These are phyloP conservation scores for Peromyscus californicus DNA, from an alignment of 2,113 vertebrate species.

Conservation along the genomic window DNA sequence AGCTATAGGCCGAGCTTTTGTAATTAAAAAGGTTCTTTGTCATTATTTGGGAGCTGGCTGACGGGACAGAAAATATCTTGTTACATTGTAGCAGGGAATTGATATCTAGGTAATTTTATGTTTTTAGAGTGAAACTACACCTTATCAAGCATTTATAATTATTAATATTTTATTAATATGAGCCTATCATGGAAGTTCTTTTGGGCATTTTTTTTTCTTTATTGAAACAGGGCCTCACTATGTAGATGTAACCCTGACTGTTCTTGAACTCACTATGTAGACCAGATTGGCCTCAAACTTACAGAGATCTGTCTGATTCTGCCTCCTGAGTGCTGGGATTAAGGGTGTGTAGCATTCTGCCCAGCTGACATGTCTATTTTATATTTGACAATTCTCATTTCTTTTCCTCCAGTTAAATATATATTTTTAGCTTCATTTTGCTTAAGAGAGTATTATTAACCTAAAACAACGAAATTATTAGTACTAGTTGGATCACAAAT, in stretches of 20 bases:
- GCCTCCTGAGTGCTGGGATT: not conserved
- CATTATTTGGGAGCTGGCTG: not conserved
- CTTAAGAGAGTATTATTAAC: constrained; percentile 2
- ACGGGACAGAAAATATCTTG: not conserved
- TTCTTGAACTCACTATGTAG: not conserved
- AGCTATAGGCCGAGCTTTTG: not conserved
- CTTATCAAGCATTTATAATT: not conserved
- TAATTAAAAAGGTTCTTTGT: not conserved
- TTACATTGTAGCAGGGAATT: not conserved
- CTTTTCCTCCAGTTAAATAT: constrained; percentile 32
- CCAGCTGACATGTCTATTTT: not conserved
- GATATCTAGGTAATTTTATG: constrained; percentile 44
- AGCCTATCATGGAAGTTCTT: not conserved
- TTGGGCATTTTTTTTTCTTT: not conserved
- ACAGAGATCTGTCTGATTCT: not conserved
- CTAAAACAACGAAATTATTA: not conserved
- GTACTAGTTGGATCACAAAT: constrained; percentile 31
- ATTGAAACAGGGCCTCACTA: not conserved
- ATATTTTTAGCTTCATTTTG: constrained; percentile 46
- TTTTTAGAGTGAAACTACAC: constrained; percentile 54
- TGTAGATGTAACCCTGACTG: not conserved
- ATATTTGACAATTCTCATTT: not conserved
- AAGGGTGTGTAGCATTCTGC: not conserved
- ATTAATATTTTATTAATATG: not conserved
- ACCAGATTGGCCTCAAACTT: not conserved